Evolutionary conservation across 2,797 vertebrate species (phyloP).

Genomic region (Bradypodion pumilum): DNA sequence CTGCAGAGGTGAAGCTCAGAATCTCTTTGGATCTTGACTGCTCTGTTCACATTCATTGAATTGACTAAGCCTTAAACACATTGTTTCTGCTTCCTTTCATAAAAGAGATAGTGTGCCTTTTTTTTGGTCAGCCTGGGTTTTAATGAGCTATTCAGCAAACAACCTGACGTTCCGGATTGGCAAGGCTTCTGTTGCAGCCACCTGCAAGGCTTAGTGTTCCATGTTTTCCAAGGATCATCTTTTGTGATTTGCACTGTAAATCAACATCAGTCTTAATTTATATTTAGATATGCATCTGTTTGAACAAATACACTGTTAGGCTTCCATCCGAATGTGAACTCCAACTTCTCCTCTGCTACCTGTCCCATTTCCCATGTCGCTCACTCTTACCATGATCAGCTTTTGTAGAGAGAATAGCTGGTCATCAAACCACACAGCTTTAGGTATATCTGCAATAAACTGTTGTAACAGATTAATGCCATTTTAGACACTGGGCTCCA

Average conservation of each 20-base stretch:
- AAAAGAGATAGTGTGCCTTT: not conserved
- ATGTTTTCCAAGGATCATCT: not conserved
- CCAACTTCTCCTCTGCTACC: not conserved
- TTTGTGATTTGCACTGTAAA: not conserved
- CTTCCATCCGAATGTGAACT: slow-evolving; percentile 17
- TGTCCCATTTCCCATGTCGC: not conserved
- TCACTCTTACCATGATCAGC: not conserved
- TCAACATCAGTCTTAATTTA: not conserved
- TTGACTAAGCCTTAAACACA: not conserved
- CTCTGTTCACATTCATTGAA: not conserved
- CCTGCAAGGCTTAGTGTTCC: not conserved
- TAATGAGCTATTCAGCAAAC: not conserved
- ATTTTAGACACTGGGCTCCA: no score
- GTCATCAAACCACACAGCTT: not conserved
- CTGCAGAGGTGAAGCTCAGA: not conserved
- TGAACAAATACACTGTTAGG: not conserved
- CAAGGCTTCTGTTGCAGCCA: not conserved
- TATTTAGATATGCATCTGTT: slow-evolving; percentile 12
- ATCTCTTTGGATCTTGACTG: not conserved
- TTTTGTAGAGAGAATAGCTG: not conserved
- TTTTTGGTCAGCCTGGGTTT: not conserved
- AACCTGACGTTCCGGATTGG: not conserved
- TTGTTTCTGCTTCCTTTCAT: not conserved
- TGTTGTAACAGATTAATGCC: no score
- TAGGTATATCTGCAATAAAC: no score